Evolutionary conservation across 2,888 invertebrate species (phyloP).

Genomic region (Diadegma fenestrale): DNA sequence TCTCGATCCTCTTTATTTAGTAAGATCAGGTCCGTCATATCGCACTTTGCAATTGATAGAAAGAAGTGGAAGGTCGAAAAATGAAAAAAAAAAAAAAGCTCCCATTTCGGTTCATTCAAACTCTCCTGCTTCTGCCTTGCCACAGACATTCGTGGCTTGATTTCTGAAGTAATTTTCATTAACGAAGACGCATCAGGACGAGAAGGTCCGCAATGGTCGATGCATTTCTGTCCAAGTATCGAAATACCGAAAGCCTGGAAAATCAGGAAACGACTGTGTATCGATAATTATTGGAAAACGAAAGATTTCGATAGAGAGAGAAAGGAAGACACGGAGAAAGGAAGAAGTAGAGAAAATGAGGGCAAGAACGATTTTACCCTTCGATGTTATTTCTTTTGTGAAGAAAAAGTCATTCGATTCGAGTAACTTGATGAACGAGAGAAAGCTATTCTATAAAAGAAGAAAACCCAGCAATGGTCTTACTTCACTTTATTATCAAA

Average conservation of each 20-base stretch:
- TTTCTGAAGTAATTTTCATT: conserved; percentile 37
- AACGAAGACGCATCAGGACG: neutral
- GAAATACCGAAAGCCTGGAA: conserved; percentile 19
- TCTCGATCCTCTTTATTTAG: neutral
- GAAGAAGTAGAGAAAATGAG: conserved; percentile 13
- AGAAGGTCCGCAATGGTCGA: conserved; percentile 28
- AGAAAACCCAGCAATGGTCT: neutral
- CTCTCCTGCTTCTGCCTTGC: no score
- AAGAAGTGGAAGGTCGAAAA: neutral
- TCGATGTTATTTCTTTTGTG: neutral
- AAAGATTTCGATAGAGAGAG: neutral
- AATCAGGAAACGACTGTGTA: conserved; percentile 42
- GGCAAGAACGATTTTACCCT: conserved; percentile 25
- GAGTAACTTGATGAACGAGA: neutral
- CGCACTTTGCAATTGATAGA: neutral
- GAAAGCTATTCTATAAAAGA: neutral
- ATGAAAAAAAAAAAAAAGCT: neutral
- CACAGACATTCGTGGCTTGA: conserved; percentile 21
- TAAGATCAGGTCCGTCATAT: neutral
- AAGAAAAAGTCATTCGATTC: conserved; percentile 20
- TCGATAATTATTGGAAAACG: conserved; percentile 53
- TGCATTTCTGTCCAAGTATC: conserved; percentile 38
- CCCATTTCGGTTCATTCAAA: no score
- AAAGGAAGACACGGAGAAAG: conserved; percentile 3
- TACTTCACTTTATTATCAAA: neutral